Percentiles rank a stretch among this genome's conserved stretches.
Evolutionary conservation across 2,888 invertebrate species (phyloP).

Genomic region (Sarcophaga caerulescens): DNA sequence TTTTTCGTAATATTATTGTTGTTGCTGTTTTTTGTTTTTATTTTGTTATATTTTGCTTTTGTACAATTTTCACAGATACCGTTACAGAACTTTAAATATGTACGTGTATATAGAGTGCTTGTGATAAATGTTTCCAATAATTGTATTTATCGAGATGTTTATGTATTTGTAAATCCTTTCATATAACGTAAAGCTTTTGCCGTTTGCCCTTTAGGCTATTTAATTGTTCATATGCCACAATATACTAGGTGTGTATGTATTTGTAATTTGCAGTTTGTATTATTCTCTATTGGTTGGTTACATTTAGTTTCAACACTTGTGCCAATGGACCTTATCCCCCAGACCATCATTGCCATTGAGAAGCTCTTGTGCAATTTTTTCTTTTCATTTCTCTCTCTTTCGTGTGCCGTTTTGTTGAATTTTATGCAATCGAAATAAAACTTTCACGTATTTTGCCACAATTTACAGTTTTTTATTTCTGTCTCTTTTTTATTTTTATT

Average conservation of each 20-base stretch:
- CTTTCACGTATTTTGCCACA: conserved; percentile 38
- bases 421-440: neutral
- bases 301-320: conserved; percentile 14
- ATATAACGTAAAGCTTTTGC: neutral
- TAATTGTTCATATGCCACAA: conserved; percentile 3
- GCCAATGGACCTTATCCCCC: conserved; percentile 16
- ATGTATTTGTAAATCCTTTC: neutral
- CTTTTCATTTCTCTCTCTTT: neutral
- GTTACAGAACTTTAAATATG: conserved; percentile 10
- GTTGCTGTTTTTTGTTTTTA: too few species aligned
- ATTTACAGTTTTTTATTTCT: conserved; percentile 5
- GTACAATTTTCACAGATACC: neutral
- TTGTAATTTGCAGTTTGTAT: neutral
- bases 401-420: neutral
- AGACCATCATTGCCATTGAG: conserved; percentile 22
- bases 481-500: too few species aligned
- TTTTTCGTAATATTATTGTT: neutral
- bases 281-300: neutral
- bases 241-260: neutral
- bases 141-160: neutral
- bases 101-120: neutral
- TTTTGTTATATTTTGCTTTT: neutral
- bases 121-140: neutral
- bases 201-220: neutral
- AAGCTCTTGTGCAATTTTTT: neutral